Base-by-base conservation (phyloP, 2,797 vertebrate species). In the Allobates femoralis region DNA sequence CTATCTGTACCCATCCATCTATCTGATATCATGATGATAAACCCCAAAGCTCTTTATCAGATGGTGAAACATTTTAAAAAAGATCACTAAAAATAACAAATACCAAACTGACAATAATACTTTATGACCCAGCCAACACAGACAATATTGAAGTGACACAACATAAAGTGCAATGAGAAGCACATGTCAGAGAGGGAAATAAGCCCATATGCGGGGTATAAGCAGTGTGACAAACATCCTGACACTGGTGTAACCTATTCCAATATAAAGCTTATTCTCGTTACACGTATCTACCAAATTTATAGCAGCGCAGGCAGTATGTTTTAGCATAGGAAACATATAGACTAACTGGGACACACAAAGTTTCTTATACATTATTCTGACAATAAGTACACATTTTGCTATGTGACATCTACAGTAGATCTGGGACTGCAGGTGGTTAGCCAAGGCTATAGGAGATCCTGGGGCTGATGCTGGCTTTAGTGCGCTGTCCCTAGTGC, bases 401-500 rank as follows among this genome's bases (percentile, higher is more conserved):
- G 16, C 3, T 5, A 67, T 67, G 15, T 34, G 34, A 60, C 58
- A 60, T n/a, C 23, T 60, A 26, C n/a, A n/a, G n/a, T n/a, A 32
- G 5, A 32, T 34, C 6, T 69, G 19, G 30, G 16, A 67, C 18
- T 26, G 5, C 64, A 19, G 62, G 64, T 67, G 15, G 50, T 53
- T 30, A 16, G 26, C 51, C 26, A 55, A 30, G 10, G 1, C 28
- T 34, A 19, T 2, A 60, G 53, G 5, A 30, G 10, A 0, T 66
- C 15, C 37, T 50, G 60, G 18, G 56, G 19, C 14, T 51, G n/a
- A 16, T 53, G 19, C 21, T 53, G 41, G n/a, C n/a, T 21, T 28
- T 51, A 37, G n/a, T 19, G 67, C 34, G 89, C 92, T 94, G 92
- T 94, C 92, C 93, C 34, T 28, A 92, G 93, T 94, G 89, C 94